Conservation (phyloP, 2,888 invertebrate genomes). For the Venusia cambrica region DNA sequence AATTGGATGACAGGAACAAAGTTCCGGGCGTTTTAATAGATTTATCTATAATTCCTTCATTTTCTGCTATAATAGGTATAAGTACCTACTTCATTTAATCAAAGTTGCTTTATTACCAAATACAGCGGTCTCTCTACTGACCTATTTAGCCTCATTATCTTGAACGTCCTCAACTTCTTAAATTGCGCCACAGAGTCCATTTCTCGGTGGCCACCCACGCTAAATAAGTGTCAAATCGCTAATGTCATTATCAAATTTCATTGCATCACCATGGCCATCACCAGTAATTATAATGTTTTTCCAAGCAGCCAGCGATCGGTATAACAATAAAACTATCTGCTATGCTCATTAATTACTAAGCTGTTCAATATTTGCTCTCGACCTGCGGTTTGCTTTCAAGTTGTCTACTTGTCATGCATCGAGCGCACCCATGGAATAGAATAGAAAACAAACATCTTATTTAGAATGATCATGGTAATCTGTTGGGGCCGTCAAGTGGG, state of each 20-base stretch:
- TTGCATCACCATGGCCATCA: slow-evolving; percentile 69
- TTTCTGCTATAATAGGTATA: no score
- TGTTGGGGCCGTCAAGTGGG: slow-evolving; percentile 65
- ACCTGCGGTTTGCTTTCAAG: slow-evolving; percentile 31
- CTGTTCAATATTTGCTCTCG: slow-evolving; percentile 46
- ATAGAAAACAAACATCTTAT: slow-evolving; percentile 33
- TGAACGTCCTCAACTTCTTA: slow-evolving; percentile 50
- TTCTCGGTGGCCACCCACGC: slow-evolving; percentile 65
- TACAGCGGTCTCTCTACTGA: slow-evolving; percentile 45
- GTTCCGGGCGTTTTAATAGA: no score
- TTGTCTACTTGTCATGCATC: slow-evolving; percentile 33
- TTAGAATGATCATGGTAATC: slow-evolving; percentile 55
- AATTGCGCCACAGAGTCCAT: slow-evolving; percentile 59
- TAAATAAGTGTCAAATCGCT: slow-evolving; percentile 73
- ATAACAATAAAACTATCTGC: slow-evolving; percentile 65
- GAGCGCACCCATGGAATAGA: slow-evolving; percentile 22
- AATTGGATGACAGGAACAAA: no score
- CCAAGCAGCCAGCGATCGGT: slow-evolving; percentile 53
- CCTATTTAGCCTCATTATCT: slow-evolving; percentile 53
- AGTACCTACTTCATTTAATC: no score
- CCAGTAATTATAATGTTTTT: slow-evolving; percentile 61
- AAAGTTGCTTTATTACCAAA: slow-evolving; percentile 33
- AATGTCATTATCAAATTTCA: slow-evolving; percentile 74
- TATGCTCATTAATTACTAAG: slow-evolving; percentile 58
- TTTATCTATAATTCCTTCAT: no score